phyloP scores from a whole-genome alignment of 2,888 invertebrate genomes.

The Linyphia triangularis region DNA sequence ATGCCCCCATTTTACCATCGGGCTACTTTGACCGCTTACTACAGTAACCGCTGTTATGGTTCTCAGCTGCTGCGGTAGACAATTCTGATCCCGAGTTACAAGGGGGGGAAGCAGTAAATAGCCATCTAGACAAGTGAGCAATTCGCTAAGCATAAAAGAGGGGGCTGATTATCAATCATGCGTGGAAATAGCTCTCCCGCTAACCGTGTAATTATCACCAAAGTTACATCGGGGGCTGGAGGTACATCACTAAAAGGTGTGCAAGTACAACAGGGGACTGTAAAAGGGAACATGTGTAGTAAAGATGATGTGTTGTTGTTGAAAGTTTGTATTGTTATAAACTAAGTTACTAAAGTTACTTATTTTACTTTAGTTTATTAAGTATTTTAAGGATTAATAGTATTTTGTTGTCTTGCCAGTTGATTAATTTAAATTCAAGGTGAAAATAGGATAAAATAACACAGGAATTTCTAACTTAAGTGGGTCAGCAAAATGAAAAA shows the following conservation, averaged over 20 bases:
- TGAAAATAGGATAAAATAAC: too few relatives aligned
- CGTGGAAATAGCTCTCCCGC: constrained; percentile 41
- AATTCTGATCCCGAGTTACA: not conserved
- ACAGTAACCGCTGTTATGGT: not conserved
- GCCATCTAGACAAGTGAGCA: constrained; percentile 50
- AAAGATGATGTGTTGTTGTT: not conserved
- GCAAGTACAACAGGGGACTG: not conserved
- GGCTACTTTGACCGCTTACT: not conserved
- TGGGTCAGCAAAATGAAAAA: too few relatives aligned
- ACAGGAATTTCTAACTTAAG: too few relatives aligned
- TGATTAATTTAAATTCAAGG: not conserved
- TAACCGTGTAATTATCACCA: constrained; percentile 49
- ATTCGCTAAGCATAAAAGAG: not conserved
- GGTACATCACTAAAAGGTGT: constrained; percentile 25
- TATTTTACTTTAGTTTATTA: constrained; percentile 5
- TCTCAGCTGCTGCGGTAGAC: constrained; percentile 12
- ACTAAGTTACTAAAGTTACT: too few relatives aligned
- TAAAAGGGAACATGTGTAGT: constrained; percentile 1
- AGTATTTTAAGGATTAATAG: not conserved
- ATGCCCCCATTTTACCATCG: not conserved
- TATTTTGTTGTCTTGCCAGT: not conserved
- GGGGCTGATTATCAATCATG: constrained; percentile 52
- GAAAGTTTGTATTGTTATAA: too few relatives aligned
- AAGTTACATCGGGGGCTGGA: constrained; percentile 21
- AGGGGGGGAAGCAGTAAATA: constrained; percentile 40